phyloP scores from a whole-genome alignment of 2,888 invertebrate species.

The Erebia palarica region DNA sequence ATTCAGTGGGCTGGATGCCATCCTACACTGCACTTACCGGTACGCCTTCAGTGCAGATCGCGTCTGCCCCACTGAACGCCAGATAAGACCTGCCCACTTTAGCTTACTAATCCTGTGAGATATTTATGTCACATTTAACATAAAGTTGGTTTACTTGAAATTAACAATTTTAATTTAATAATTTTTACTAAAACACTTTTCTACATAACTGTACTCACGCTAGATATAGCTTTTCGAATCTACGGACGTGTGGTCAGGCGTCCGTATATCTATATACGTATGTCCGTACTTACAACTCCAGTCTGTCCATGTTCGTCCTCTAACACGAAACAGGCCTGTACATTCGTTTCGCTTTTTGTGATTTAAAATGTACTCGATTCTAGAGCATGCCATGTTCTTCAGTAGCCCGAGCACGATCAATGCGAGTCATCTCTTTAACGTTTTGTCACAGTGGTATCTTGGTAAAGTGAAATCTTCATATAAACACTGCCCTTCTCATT shows the following conservation, averaged over 20 bases:
- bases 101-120: too few relatives aligned
- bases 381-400: not conserved
- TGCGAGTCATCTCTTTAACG: too few relatives aligned
- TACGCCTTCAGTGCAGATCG: too few relatives aligned
- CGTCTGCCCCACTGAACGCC: too few relatives aligned
- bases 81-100: too few relatives aligned
- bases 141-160: not conserved
- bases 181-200: constrained; percentile 12
- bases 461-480: too few relatives aligned
- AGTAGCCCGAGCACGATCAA: too few relatives aligned
- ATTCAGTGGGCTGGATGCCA: too few relatives aligned
- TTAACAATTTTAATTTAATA: not conserved
- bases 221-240: constrained; percentile 33
- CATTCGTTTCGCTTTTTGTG: constrained; percentile 18
- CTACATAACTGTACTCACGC: constrained; percentile 12
- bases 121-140: too few relatives aligned
- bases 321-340: constrained; percentile 14
- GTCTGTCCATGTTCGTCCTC: not conserved
- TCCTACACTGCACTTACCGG: too few relatives aligned
- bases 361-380: constrained; percentile 1
- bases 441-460: too few relatives aligned
- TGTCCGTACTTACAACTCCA: not conserved
- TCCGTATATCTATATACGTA: not conserved
- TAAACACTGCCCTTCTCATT: too few relatives aligned
- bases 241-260: constrained; percentile 25